Evolutionary conservation across 2,113 vertebrate species (phyloP).

Genomic region (Sceloporus tristichus): DNA sequence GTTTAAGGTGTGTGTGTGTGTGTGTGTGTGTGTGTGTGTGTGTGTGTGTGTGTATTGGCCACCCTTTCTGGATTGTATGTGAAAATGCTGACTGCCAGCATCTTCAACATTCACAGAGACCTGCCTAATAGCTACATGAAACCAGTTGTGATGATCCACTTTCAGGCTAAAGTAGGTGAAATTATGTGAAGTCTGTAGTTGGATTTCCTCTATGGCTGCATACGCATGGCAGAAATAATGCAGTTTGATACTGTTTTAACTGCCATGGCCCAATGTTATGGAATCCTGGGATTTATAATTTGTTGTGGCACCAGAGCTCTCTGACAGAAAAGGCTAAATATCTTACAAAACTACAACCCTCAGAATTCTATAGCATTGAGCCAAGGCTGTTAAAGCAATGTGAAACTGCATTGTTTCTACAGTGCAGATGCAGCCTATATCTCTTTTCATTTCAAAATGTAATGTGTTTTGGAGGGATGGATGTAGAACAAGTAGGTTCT

Average conservation of each 20-base stretch:
- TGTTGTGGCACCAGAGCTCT: too few species aligned
- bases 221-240: too few species aligned
- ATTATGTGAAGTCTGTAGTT: not conserved
- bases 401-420: not conserved
- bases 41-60: not conserved
- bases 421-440: not conserved
- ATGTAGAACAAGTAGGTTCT: not conserved
- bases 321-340: too few species aligned
- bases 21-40: too few species aligned
- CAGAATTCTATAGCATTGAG: too few species aligned
- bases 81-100: not conserved
- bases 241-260: too few species aligned
- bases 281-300: too few species aligned
- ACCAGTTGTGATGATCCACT: not conserved
- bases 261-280: too few species aligned
- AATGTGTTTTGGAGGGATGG: too few species aligned
- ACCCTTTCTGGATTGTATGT: not conserved
- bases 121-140: not conserved
- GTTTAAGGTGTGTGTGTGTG: not conserved
- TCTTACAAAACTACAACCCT: too few species aligned
- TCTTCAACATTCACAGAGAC: not conserved
- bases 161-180: not conserved
- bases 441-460: too few species aligned
- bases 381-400: too few species aligned
- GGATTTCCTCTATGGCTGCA: not conserved